Evolutionary conservation across 2,888 invertebrate species (phyloP), one percentile per base, ranked within the genome.

Genomic region (Diadegma fenestrale): DNA sequence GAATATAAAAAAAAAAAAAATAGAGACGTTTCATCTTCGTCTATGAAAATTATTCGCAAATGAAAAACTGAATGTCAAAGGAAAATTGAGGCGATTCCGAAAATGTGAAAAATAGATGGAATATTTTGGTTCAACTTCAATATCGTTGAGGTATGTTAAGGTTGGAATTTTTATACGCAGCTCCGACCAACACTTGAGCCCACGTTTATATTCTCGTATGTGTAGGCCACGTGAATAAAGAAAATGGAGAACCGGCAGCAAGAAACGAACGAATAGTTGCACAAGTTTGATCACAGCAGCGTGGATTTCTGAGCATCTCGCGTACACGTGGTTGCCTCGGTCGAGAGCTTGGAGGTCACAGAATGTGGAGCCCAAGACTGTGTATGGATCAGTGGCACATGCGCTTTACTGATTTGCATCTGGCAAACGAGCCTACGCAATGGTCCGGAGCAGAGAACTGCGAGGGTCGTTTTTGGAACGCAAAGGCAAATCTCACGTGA

Each of bases 271-370:
- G 81, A 82, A 85, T 85, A 45, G 22, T 12, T 41, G 22, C 30
- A 8, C 48, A 33, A 69, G 3, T 75, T 43, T 26, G 26, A 41
- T 37, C 43, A 79, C 81, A 81, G 78, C 85, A 81, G 78, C 85
- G 73, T 85, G 85, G 81, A 71, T 66, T 61, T 71, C 77, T 75
- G 80, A 84, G 80, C 89, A 89, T 88, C 84, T 85, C 84, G 58
- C 85, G 83, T 87, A 87, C 89, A 88, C 88, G 89, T 89, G 89
- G 88, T 88, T 69, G 43, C 68, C 85, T 81, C 83, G 72, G 58
- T 58, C 48, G 26, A 45, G 26, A 45, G 41, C 80, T 85, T 88
- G 86, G 87, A 88, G 89, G 88, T 88, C 88, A 88, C 87, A 80
- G 64, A 82, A 64, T 80, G 79, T 72, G 71, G 26, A 73, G 71